Evolutionary conservation across 2,888 invertebrate genomes (phyloP).

Genomic region (Steinernema scapterisci): DNA sequence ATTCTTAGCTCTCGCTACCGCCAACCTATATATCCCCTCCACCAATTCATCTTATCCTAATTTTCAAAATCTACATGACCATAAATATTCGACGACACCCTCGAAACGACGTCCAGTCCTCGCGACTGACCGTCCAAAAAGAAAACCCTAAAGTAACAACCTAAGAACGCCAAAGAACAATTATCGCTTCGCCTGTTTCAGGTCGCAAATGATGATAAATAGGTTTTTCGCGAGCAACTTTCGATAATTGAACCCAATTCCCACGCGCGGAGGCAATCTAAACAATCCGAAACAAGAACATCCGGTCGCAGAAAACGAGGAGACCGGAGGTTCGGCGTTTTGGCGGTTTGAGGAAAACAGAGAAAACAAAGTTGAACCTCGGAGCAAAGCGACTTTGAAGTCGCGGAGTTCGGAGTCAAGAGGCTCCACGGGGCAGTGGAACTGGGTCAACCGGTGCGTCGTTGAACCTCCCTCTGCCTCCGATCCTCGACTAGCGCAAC

Average conservation of each 20-base stretch:
- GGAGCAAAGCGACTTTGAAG: background rate
- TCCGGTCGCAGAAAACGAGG: background rate
- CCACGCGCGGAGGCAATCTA: background rate
- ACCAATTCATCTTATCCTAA: no score
- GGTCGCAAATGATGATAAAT: slow-evolving; percentile 14
- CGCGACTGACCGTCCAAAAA: background rate
- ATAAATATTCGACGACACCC: no score
- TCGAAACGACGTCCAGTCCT: background rate
- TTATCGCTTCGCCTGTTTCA: background rate
- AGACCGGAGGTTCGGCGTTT: background rate
- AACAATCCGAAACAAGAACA: background rate
- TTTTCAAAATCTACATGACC: no score
- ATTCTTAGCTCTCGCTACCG: no score
- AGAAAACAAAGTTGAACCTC: background rate
- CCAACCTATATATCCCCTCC: no score
- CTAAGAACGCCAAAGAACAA: background rate
- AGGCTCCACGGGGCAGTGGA: slow-evolving; percentile 1
- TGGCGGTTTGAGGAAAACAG: background rate
- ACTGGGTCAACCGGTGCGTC: slow-evolving; percentile 29
- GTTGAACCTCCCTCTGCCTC: slow-evolving; percentile 10
- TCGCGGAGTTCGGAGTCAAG: slow-evolving; percentile 7
- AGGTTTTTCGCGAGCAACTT: background rate
- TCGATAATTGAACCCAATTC: background rate
- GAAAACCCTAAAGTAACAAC: slow-evolving; percentile 1
- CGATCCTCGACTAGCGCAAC: background rate